Base-by-base conservation (phyloP, 2,113 vertebrate species). In the Brachypteracias leptosomus region DNA sequence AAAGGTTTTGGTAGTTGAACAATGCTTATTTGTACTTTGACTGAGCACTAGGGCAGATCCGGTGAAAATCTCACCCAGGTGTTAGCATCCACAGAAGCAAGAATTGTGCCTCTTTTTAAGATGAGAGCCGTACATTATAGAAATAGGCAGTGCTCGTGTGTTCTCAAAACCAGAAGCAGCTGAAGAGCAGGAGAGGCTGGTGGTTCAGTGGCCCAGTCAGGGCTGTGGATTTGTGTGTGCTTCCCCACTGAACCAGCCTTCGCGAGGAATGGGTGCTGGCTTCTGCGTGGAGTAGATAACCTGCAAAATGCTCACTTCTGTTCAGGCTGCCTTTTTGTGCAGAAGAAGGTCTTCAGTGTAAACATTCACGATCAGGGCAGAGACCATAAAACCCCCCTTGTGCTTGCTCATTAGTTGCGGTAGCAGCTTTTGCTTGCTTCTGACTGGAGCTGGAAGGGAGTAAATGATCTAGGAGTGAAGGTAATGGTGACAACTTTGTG, bases 181-280 rank as follows among this genome's bases (percentile, higher is more conserved):
- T 40, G 68, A 38, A 52, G 26, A 75, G 10, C 57, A 63, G 67
- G 26, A 88, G 47, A 57, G 52, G 33, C 29, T 0, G 1, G 29
- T 36, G 33, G 52, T 24, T 71, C 0, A 1, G 74, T 57, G 78
- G 24, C 38, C 65, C 6, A 70, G 28, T 22, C 28, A 24, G 35
- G 79, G 38, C 36, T n/a, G 18, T 55, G 49, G 54, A 28, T 54
- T 66, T 82, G 28, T 13, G 28, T 28, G 31, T 40, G 40, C 66
- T 76, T 79, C 54, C 20, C 10, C 49, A 14, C 24, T 31, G 33
- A 58, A 40, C 58, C 2, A 1, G 26, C 77, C 73, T 72, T 82
- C 1, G 0, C 1, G 1, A 88, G 71, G 42, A 88, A 47, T 20
- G 36, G 0, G 0, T 38, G 16, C 55, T 71, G 38, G 33, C 16